Evolutionary conservation across 2,888 invertebrate species (phyloP).

Genomic region (Heliconius aoede): DNA sequence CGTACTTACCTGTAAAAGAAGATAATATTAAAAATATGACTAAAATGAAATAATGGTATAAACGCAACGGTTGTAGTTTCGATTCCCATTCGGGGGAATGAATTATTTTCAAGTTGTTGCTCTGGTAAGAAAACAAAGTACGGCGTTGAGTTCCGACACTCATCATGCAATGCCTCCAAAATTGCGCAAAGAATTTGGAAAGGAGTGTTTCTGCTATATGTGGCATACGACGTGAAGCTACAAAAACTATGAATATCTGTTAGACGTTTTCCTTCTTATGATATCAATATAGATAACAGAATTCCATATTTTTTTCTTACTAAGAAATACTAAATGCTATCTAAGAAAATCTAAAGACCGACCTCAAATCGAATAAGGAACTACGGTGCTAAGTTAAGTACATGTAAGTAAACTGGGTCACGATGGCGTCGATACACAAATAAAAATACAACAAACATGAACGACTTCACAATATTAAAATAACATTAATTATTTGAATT

Average conservation of each 20-base stretch:
- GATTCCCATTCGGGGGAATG: too few species aligned
- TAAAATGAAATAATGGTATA: not conserved
- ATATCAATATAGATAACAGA: not conserved
- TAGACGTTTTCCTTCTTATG: not conserved
- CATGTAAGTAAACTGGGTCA: not conserved
- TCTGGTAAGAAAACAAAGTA: not conserved
- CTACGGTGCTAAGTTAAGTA: not conserved
- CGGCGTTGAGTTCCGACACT: not conserved
- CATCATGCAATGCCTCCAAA: not conserved
- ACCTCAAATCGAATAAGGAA: too few species aligned
- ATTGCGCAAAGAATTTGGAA: not conserved
- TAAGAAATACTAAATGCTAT: too few species aligned
- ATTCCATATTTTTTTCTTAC: not conserved
- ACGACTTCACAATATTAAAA: not conserved
- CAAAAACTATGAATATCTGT: too few species aligned
- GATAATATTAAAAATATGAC: not conserved
- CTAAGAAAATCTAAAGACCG: too few species aligned
- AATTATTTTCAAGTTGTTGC: not conserved
- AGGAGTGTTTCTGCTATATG: not conserved
- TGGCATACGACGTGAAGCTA: too few species aligned
- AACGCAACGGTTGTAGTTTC: too few species aligned
- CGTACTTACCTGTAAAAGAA: conserved; percentile 33
- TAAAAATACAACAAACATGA: not conserved
- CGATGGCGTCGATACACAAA: not conserved
- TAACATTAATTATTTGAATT: conserved; percentile 1